Base-by-base conservation (phyloP, 2,888 invertebrate species). In the Romanomermis culicivorax region DNA sequence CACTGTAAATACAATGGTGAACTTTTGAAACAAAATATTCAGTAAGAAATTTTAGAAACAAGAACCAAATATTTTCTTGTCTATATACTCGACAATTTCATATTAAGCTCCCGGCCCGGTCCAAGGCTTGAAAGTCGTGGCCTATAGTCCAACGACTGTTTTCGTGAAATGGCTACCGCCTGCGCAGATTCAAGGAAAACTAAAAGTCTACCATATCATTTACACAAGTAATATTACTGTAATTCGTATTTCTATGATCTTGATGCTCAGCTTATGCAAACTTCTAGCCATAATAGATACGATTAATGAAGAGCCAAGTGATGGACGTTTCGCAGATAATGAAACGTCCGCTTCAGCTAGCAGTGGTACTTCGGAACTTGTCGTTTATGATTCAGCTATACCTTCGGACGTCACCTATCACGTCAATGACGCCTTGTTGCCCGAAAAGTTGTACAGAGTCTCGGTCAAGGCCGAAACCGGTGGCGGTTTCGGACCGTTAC, bases 81-180 rank as follows among this genome's bases (percentile, higher is more conserved):
- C n/a, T n/a, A n/a, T n/a, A n/a, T n/a, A n/a, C n/a, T n/a, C n/a
- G n/a, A n/a, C n/a, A n/a, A n/a, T 45, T 45, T 45, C 23, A n/a
- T 48, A 57, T 63, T 54, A 54, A 69, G 80, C 80, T 54, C 89
- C 89, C 0, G 87, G 87, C 2, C 81, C 85, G 0, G 85, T 91
- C 30, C 78, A 82, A 57, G 79, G 79, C 2, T 76, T 91, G 60
- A 82, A 83, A 64, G 89, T 83, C 0, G 79, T 80, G 62, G 85
- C 86, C 0, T 77, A 89, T 65, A 89, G 89, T 2, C 82, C 86
- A 0, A 85, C 84, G 1, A 86, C 87, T 1, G 79, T 95, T 68
- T 78, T 82, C 59, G 74, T 93, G n/a, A 78, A 78, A 42, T 97
- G 95, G 95, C 82, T 83, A 65, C 80, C 80, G 64, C 97, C 97